Conservation (phyloP, 2,797 vertebrate species). For the Podarcis lilfordi region DNA sequence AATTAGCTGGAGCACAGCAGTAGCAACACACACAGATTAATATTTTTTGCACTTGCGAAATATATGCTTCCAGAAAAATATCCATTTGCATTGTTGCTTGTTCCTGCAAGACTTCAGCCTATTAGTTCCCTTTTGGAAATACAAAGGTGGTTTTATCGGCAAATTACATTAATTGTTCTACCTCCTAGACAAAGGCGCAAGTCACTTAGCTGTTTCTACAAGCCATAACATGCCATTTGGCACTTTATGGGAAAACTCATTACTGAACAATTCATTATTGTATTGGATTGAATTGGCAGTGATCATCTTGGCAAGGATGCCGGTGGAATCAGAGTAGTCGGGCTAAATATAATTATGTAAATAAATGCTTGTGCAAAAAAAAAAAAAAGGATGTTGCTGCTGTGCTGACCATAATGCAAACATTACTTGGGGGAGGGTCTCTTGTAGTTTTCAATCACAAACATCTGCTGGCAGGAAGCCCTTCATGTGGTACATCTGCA, state of each 20-base stretch:
- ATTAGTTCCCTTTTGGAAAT: slow-evolving; percentile 33
- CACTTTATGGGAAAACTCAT: slow-evolving; percentile 53
- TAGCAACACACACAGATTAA: neutral
- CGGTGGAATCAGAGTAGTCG: slow-evolving; percentile 38
- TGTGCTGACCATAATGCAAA: slow-evolving; percentile 27
- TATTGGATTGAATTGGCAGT: slow-evolving; percentile 45
- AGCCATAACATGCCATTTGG: slow-evolving; percentile 50
- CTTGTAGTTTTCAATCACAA: neutral
- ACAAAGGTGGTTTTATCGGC: slow-evolving; percentile 29
- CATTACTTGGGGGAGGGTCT: slow-evolving; percentile 22
- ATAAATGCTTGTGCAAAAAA: slow-evolving; percentile 47
- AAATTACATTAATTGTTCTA: slow-evolving; percentile 53
- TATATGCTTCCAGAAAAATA: slow-evolving; percentile 38
- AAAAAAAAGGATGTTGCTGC: slow-evolving; percentile 46
- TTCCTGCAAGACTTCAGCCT: slow-evolving; percentile 26
- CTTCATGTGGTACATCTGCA: neutral
- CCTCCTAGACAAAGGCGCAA: slow-evolving; percentile 47
- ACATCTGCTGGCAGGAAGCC: slow-evolving; percentile 11
- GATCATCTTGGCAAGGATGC: slow-evolving; percentile 38
- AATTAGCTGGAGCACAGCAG: slow-evolving; percentile 11
- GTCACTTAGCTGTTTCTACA: slow-evolving; percentile 51
- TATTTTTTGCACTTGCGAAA: neutral
- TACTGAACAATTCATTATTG: slow-evolving; percentile 60
- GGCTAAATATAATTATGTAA: slow-evolving; percentile 53
- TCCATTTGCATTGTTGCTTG: neutral